A percentile compares a stretch with the other conserved stretches of the same genome.
Conservation (phyloP, 2,797 vertebrate genomes). For the Xenentodon cancila region DNA sequence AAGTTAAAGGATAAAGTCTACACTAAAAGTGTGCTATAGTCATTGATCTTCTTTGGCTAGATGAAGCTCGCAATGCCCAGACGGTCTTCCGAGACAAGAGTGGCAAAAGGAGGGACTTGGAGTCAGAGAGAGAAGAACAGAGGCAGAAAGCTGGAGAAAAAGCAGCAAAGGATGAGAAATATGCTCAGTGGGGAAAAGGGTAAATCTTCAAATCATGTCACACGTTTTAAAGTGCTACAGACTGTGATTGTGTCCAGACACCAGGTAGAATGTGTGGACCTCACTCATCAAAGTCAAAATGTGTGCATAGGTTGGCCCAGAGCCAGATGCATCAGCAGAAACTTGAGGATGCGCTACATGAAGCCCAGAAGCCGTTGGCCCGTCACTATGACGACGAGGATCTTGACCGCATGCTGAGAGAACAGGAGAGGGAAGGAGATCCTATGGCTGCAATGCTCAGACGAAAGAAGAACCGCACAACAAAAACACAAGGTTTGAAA, state of each 20-base stretch:
- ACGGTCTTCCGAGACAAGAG: slow-evolving; percentile 93
- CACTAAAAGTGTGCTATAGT: not conserved
- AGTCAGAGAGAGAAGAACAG: slow-evolving; percentile 86
- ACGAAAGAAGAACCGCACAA: slow-evolving; percentile 87
- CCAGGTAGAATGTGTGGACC: not conserved
- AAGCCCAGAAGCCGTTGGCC: slow-evolving; percentile 94
- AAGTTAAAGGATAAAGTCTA: not conserved
- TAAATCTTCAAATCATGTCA: slow-evolving; percentile 54
- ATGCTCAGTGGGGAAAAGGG: slow-evolving; percentile 96
- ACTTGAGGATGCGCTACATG: slow-evolving; percentile 87
- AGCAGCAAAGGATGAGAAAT: slow-evolving; percentile 88
- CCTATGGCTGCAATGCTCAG: slow-evolving; percentile 93
- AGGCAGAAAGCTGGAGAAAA: slow-evolving; percentile 84
- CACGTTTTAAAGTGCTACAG: not conserved
- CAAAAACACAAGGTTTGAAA: slow-evolving; percentile 76
- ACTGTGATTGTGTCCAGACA: not conserved
- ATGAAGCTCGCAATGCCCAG: slow-evolving; percentile 85
- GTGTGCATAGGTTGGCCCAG: slow-evolving; percentile 86
- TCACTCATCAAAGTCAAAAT: slow-evolving; percentile 4
- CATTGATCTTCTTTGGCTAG: slow-evolving; percentile 68
- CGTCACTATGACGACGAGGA: slow-evolving; percentile 92
- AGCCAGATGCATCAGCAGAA: slow-evolving; percentile 90
- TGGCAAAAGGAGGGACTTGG: slow-evolving; percentile 89
- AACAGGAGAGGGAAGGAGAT: slow-evolving; percentile 94
- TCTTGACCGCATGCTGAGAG: slow-evolving; percentile 93